Conservation (phyloP, 2,888 invertebrate genomes). For the Tyria jacobaeae region DNA sequence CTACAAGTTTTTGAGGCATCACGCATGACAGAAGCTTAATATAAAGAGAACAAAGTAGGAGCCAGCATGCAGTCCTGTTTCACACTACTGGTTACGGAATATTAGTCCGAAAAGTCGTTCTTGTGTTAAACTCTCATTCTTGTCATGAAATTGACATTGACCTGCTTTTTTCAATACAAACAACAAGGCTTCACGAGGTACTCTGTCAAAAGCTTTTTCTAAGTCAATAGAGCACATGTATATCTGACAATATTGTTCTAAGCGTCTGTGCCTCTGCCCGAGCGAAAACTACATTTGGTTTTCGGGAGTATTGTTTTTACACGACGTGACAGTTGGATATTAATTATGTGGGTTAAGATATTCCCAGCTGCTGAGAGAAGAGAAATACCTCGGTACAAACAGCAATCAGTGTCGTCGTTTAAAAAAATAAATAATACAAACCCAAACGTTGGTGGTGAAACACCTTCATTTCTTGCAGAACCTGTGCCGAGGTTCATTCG, state of each 20-base stretch:
- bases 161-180: background rate
- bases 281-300: background rate
- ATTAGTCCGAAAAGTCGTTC: no score
- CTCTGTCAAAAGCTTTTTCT: background rate
- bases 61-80: no score
- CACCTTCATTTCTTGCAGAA: background rate
- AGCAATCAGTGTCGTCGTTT: no score
- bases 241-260: background rate
- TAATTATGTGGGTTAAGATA: background rate
- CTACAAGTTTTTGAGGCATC: no score
- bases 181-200: background rate
- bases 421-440: no score
- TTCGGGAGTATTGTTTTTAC: no score
- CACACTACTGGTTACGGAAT: no score
- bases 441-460: background rate
- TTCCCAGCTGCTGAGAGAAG: background rate
- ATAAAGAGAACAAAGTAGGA: no score
- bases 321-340: no score
- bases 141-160: no score
- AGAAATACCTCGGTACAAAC: background rate
- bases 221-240: background rate
- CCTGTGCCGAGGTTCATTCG: background rate
- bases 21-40: no score
- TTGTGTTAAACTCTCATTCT: no score
- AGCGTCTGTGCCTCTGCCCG: background rate